These are phyloP conservation scores for Drosophila bocki DNA, from an alignment of 1,140 invertebrate species.

Conservation along the genomic window DNA sequence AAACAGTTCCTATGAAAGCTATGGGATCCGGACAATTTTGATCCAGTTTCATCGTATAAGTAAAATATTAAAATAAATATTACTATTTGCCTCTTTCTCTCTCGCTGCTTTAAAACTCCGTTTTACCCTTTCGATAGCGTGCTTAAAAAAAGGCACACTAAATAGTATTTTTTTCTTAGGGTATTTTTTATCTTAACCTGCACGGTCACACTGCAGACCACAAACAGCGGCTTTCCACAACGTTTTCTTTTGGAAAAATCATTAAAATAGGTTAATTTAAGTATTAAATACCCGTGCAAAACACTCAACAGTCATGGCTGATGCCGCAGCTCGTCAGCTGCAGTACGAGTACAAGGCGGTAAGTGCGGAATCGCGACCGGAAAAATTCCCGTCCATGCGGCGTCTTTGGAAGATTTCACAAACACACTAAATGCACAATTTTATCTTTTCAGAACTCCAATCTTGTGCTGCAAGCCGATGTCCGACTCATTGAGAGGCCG, in stretches of 20 bases:
- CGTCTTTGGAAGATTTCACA: slow-evolving; percentile 31
- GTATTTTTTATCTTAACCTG: background rate
- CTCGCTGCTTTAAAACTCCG: no score
- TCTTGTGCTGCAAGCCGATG: slow-evolving; percentile 99
- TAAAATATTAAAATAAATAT: no score
- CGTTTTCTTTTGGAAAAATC: slow-evolving; percentile 25
- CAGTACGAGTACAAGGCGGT: slow-evolving; percentile 99
- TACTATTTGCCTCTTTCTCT: no score
- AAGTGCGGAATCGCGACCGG: slow-evolving; percentile 86
- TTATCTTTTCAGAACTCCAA: slow-evolving; percentile 97
- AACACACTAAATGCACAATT: slow-evolving; percentile 13
- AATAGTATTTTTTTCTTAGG: background rate
- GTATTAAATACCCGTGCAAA: slow-evolving; percentile 13
- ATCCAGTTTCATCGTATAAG: no score
- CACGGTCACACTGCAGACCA: slow-evolving; percentile 7
- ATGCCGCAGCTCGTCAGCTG: slow-evolving; percentile 97
- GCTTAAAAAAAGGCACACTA: background rate
- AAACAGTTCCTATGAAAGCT: no score
- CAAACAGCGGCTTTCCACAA: slow-evolving; percentile 50
- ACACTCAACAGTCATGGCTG: slow-evolving; percentile 92
- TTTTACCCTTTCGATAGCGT: no score
- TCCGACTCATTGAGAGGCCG: slow-evolving; percentile 97
- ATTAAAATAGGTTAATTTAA: slow-evolving; percentile 39
- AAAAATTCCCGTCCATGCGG: slow-evolving; percentile 32
- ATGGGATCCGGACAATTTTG: no score